Base-by-base conservation (phyloP, 35 echinoderm and acorn worm species). In the Amphiura filiformis region DNA sequence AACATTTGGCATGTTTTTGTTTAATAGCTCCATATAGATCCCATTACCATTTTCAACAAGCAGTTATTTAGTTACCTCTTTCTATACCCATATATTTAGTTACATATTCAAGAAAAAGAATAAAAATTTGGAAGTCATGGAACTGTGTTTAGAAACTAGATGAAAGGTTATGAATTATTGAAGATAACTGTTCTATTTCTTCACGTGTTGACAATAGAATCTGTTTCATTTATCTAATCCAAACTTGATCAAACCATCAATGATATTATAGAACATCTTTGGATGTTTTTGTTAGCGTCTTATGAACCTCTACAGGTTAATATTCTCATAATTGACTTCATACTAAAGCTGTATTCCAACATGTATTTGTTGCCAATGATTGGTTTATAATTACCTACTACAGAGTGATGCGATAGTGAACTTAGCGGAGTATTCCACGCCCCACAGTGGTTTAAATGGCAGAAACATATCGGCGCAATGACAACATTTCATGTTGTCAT, bases 141-240 rank as follows among this genome's bases (percentile, higher is more conserved):
- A n/a, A n/a, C n/a, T n/a, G n/a, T n/a, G n/a, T n/a, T n/a, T n/a
- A n/a, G n/a, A 70, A 23, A 70, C 26, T 70, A 70, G 15, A 70
- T 70, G 61, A 70, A 70, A 70, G 28, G 9, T 70, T 70, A 70
- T 70, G 61, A 70, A 70, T 70, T 18, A 70, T 70, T 70, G 61
- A 70, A 70, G 2, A 18, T 70, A 11, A 15, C 17, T 70, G 61
- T n/a, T 18, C 28, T 70, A 11, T 70, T 70, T 70, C 15, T 70
- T 23, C 1, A 5, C 9, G 7, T 70, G 28, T 70, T 70, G 28
- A 70, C 26, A 70, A 3, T 70, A 3, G 61, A 70, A 30, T 70
- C 26, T 70, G 26, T 70, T 11, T 70, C 61, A n/a, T 70, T 70
- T 70, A 70, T n/a, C 61, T 4, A n/a, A 30, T 70, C n/a, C n/a